A percentile compares a stretch with the other conserved stretches of the same genome.
phyloP scores from a whole-genome alignment of 2,113 vertebrate genomes.

The Lepisosteus oculatus region DNA sequence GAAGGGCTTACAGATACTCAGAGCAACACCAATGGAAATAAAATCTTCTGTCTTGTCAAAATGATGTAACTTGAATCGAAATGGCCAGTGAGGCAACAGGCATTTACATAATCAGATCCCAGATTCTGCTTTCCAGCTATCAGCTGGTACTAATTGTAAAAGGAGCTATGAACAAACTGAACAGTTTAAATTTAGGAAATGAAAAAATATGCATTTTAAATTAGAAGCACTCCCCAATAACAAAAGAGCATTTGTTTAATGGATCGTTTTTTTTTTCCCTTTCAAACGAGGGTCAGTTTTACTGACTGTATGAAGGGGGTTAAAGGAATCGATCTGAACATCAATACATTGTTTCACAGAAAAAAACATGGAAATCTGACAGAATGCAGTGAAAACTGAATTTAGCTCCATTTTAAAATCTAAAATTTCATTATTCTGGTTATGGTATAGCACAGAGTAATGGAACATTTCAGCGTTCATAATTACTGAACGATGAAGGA shows the following conservation, averaged over 20 bases:
- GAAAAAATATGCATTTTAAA: not conserved
- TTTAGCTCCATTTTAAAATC: constrained; percentile 3
- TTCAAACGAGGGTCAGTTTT: not conserved
- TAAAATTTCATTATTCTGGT: constrained; percentile 2
- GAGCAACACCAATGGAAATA: too few relatives aligned
- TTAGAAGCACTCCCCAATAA: not conserved
- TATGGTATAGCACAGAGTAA: not conserved
- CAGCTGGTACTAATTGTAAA: not conserved
- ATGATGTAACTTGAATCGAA: too few relatives aligned
- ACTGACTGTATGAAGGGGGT: not conserved
- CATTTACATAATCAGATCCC: too few relatives aligned
- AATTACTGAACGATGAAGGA: constrained; percentile 10
- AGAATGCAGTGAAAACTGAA: not conserved
- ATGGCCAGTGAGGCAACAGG: too few relatives aligned
- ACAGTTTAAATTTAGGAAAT: not conserved
- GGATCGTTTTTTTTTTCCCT: not conserved
- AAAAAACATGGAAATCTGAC: not conserved
- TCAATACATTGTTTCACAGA: too few relatives aligned
- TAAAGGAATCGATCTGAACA: not conserved
- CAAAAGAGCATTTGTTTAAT: not conserved
- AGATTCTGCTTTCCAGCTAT: too few relatives aligned
- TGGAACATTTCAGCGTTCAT: constrained; percentile 14
- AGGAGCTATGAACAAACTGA: not conserved
- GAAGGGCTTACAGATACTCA: too few relatives aligned
- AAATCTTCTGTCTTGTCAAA: too few relatives aligned